Conservation (phyloP, 2,113 vertebrate genomes). For the Perca flavescens region DNA sequence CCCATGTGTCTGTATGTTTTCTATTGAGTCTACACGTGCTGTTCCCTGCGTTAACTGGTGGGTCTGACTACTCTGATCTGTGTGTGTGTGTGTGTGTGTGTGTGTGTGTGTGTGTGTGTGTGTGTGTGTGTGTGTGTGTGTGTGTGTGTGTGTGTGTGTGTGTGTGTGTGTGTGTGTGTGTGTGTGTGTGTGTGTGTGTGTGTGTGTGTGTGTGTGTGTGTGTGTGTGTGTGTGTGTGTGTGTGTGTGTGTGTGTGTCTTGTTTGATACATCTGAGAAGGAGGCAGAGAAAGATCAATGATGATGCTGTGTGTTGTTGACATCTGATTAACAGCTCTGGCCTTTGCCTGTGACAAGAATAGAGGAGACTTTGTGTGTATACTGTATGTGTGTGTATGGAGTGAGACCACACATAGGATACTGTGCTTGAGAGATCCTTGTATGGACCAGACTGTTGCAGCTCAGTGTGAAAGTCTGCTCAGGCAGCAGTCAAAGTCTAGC, state of each 20-base stretch:
- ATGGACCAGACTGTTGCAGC: constrained; percentile 30
- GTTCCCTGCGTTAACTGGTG: constrained; percentile 51
- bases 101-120: constrained; percentile 31
- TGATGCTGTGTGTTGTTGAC: background rate
- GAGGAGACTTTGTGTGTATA: background rate
- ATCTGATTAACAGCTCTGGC: constrained; percentile 3
- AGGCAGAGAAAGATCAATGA: too few relatives aligned
- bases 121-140: constrained; percentile 28
- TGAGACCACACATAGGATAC: background rate
- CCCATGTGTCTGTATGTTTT: constrained; percentile 40
- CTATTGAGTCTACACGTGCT: constrained; percentile 55
- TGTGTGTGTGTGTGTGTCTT: constrained; percentile 25
- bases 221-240: constrained; percentile 37
- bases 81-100: constrained; percentile 54
- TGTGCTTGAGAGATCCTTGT: background rate
- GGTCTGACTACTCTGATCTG: constrained; percentile 50
- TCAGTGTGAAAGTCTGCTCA: constrained; percentile 42
- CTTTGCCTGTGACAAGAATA: constrained; percentile 5
- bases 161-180: constrained; percentile 53
- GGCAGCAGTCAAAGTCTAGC: constrained; percentile 18
- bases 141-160: constrained; percentile 31
- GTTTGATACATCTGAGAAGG: too few relatives aligned
- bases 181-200: constrained; percentile 31
- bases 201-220: constrained; percentile 51
- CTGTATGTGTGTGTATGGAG: background rate